phyloP scores from a whole-genome alignment of 2,888 invertebrate species.

The Pseudoips prasinana region DNA sequence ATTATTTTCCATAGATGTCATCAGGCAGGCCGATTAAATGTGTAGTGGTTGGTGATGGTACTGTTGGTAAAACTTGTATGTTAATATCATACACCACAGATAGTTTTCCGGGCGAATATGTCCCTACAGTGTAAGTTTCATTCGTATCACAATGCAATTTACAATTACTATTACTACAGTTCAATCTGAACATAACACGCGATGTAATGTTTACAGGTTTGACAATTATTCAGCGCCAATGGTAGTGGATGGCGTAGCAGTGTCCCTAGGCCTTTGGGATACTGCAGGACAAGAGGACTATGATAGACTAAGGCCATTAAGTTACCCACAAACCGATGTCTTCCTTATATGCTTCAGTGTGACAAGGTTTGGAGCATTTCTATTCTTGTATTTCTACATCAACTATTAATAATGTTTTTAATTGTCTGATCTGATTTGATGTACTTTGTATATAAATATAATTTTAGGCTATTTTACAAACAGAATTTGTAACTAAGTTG shows the following conservation, averaged over 20 bases:
- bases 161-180: neutral
- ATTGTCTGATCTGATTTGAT: no score
- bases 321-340: slow-evolving; percentile 99
- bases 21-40: slow-evolving; percentile 96
- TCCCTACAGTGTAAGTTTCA: slow-evolving; percentile 93
- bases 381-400: no score
- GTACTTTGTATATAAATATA: no score
- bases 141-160: slow-evolving; percentile 7
- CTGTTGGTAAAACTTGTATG: slow-evolving; percentile 97
- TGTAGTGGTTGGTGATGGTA: slow-evolving; percentile 96
- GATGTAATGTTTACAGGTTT: slow-evolving; percentile 84
- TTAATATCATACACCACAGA: slow-evolving; percentile 96
- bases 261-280: slow-evolving; percentile 98
- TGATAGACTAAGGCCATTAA: slow-evolving; percentile 96
- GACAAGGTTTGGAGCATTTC: slow-evolving; percentile 80
- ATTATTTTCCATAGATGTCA: slow-evolving; percentile 86
- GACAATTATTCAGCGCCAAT: slow-evolving; percentile 99
- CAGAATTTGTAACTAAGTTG: no score
- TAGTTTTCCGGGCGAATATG: slow-evolving; percentile 97
- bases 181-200: neutral
- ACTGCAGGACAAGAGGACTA: slow-evolving; percentile 99
- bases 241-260: slow-evolving; percentile 98
- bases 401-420: no score
- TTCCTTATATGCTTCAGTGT: slow-evolving; percentile 99
- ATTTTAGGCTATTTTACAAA: no score